Conservation (phyloP, 2,888 invertebrate species). For the Drosophila neonasuta region DNA sequence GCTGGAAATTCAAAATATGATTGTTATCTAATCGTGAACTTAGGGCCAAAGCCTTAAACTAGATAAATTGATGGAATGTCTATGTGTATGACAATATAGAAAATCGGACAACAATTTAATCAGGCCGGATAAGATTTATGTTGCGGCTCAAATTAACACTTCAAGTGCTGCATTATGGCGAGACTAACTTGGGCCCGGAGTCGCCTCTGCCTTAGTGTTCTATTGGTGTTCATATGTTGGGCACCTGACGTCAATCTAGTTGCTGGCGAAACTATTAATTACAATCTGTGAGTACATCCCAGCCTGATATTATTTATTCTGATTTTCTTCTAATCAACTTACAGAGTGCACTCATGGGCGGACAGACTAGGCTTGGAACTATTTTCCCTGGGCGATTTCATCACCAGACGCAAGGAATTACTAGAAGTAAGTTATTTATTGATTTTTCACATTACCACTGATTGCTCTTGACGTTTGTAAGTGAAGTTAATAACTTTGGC, state of each 20-base stretch:
- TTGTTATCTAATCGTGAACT: constrained; percentile 24
- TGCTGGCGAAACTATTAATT: constrained; percentile 81
- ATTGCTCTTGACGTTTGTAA: constrained; percentile 56
- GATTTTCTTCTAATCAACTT: constrained; percentile 8
- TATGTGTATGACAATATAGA: constrained; percentile 32
- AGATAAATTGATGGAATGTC: constrained; percentile 36
- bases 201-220: constrained; percentile 62
- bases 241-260: constrained; percentile 78
- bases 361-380: constrained; percentile 91
- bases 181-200: constrained; percentile 64
- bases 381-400: constrained; percentile 90
- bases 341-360: constrained; percentile 91
- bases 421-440: constrained; percentile 85
- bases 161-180: constrained; percentile 55
- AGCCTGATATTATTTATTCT: constrained; percentile 29
- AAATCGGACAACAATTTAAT: constrained; percentile 51
- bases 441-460: constrained; percentile 75
- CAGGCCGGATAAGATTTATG: constrained; percentile 58
- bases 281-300: constrained; percentile 79
- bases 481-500: constrained; percentile 12
- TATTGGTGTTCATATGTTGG: constrained; percentile 77
- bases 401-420: constrained; percentile 90
- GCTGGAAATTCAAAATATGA: constrained; percentile 27
- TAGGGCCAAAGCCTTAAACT: constrained; percentile 42
- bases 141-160: constrained; percentile 58